A percentile compares a stretch with the other conserved stretches of the same genome.
Conservation (phyloP, 2,888 invertebrate genomes). For the Tetrapedia diversipes region DNA sequence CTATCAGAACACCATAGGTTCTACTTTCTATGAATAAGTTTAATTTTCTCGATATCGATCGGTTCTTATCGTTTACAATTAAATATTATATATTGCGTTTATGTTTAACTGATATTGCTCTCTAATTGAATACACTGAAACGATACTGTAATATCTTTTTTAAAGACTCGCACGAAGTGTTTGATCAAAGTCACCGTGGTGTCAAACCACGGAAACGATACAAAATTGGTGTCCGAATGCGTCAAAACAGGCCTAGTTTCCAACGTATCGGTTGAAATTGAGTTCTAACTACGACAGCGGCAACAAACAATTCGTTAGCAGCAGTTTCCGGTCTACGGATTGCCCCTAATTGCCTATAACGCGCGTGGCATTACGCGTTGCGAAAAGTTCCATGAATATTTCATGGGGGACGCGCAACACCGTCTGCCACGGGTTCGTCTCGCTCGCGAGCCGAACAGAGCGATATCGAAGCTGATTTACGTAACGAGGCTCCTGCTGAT, state of each 20-base stretch:
- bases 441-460: neutral
- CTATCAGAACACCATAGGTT: no score
- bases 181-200: no score
- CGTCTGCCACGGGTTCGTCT: neutral
- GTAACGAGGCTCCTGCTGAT: neutral
- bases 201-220: no score
- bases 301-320: neutral
- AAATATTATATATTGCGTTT: no score
- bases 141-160: no score
- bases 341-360: conserved; percentile 10
- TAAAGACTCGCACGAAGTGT: no score
- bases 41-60: no score
- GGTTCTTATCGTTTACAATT: no score
- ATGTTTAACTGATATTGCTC: no score
- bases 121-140: no score
- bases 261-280: neutral
- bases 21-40: no score
- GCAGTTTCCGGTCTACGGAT: conserved; percentile 2
- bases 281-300: neutral
- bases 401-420: conserved; percentile 9
- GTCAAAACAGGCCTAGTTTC: neutral
- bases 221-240: neutral
- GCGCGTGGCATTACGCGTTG: conserved; percentile 10
- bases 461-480: conserved; percentile 1
- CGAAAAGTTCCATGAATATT: conserved; percentile 13